Conservation (phyloP, 2,113 vertebrate genomes). For the Leptobrachium ailaonicum region DNA sequence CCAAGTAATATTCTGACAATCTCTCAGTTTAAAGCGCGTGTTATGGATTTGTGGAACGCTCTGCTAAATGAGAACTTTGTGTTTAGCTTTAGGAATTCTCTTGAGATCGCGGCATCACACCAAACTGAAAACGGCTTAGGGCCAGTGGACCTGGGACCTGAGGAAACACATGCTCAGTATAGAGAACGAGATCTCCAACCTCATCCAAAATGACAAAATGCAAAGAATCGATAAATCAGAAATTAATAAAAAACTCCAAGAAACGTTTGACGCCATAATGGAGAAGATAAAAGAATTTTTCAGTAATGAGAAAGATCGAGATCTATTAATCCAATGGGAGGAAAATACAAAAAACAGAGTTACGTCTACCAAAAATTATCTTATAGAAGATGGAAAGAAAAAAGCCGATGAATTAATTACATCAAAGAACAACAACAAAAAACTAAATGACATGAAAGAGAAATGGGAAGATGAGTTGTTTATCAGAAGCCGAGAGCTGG, state of each 20-base stretch:
- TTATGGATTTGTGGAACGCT: no score
- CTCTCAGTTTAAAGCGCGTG: no score
- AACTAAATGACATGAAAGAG: conserved; percentile 49
- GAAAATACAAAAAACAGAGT: conserved; percentile 56
- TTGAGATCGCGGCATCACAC: conserved; percentile 1
- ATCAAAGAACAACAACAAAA: no score
- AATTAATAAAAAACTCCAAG: no score
- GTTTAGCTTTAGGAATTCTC: conserved; percentile 65
- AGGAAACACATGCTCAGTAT: no score
- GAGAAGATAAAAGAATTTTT: conserved; percentile 49
- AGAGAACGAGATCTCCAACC: no score
- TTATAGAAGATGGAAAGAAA: conserved; percentile 51
- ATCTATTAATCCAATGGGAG: conserved; percentile 56
- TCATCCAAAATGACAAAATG: conserved; percentile 54
- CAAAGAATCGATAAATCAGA: conserved; percentile 37
- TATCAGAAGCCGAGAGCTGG: conserved; percentile 29
- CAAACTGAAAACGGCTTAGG: no score
- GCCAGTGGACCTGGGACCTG: no score
- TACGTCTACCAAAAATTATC: conserved; percentile 46
- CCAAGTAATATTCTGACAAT: no score
- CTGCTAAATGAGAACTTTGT: conserved; percentile 56
- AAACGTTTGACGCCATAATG: conserved; percentile 54
- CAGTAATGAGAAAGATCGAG: no score
- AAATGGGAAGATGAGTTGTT: conserved; percentile 57
- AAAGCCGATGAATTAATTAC: conserved; percentile 36